These are phyloP conservation scores for Drosophila merina DNA, from an alignment of 2,888 invertebrate genomes.

Conservation along the genomic window DNA sequence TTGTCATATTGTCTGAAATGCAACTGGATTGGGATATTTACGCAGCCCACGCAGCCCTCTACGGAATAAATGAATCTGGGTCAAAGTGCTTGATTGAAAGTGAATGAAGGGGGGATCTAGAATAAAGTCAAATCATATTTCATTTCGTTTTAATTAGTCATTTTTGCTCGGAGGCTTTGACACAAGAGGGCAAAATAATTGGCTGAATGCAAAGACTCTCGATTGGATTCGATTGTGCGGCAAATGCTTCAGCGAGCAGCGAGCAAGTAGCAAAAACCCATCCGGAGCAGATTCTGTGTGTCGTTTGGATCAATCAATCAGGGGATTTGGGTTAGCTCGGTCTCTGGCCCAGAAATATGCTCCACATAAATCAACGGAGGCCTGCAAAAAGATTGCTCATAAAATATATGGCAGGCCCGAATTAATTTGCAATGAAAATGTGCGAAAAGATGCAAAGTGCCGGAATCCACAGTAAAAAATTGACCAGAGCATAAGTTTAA, in stretches of 20 bases:
- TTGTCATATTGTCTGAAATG: constrained; percentile 9
- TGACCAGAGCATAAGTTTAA: constrained; percentile 72
- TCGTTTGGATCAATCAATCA: constrained; percentile 58
- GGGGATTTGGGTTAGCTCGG: constrained; percentile 40
- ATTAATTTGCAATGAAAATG: constrained; percentile 71
- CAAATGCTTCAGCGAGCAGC: constrained; percentile 28
- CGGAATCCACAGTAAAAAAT: constrained; percentile 57
- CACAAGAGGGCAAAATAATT: constrained; percentile 54
- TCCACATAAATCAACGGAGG: constrained; percentile 52
- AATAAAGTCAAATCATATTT: constrained; percentile 30
- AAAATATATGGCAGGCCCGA: constrained; percentile 45
- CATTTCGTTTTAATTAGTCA: constrained; percentile 45
- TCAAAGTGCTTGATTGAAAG: constrained; percentile 44
- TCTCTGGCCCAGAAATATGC: constrained; percentile 48
- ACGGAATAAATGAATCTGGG: constrained; percentile 24
- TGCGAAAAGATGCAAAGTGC: constrained; percentile 59
- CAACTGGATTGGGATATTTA: constrained; percentile 2
- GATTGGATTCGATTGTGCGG: constrained; percentile 38
- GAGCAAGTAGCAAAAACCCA: constrained; percentile 43
- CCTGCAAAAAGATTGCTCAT: constrained; percentile 38
- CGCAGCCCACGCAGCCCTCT: constrained; percentile 2
- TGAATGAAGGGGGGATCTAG: constrained; percentile 19
- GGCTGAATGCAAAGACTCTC: constrained; percentile 20
- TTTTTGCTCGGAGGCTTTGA: constrained; percentile 9
- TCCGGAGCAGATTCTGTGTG: constrained; percentile 47